Evolutionary conservation across 2,888 invertebrate species (phyloP), one percentile per base, ranked within the genome.

Genomic region (Notocelia uddmanniana): DNA sequence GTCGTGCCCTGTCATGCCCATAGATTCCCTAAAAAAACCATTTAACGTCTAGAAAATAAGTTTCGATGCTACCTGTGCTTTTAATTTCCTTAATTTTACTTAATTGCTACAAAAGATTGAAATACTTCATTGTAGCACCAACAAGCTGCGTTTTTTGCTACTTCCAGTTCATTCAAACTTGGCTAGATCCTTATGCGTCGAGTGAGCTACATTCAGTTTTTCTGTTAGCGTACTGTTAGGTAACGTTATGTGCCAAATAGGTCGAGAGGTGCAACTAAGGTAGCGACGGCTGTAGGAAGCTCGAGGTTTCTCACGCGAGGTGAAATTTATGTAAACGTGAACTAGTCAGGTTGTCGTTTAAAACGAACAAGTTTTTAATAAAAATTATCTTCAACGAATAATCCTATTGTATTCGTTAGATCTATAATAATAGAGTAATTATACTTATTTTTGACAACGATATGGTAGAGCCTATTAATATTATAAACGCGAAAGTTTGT

Each of bases 191-290:
- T 68, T 72, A 72, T 68, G 48, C 19, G 72, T 41, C 37, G 11
- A 69, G 69, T 73, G 75, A 57, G 78, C 72, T 80, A 79, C 74
- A 77, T 75, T 74, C 79, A 77, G 67, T 76, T 76, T 74, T 73
- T 79, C 74, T 63, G 59, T 62, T 71, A 63, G 69, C 77, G 75
- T 80, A 76, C 74, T 75, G 76, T 79, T 86, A 86, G 84, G 81
- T 85, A 84, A 82, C 85, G 86, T 86, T 87, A 85, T 72, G 63
- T 67, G 68, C 79, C 81, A 78, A 83, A 83, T 79, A 75, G 76
- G 80, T 78, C 77, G 71, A 73, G 50, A 69, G 67, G 50, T 45
- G 52, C 68, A 60, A 55, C 50, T 60, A 52, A 10, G 63, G 52
- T 37, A 54, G 52, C 34, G 11, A 19, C 9, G 23, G 41, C 21